phyloP scores from a whole-genome alignment of 2,888 invertebrate genomes.

The Pollenia griseotomentosa region DNA sequence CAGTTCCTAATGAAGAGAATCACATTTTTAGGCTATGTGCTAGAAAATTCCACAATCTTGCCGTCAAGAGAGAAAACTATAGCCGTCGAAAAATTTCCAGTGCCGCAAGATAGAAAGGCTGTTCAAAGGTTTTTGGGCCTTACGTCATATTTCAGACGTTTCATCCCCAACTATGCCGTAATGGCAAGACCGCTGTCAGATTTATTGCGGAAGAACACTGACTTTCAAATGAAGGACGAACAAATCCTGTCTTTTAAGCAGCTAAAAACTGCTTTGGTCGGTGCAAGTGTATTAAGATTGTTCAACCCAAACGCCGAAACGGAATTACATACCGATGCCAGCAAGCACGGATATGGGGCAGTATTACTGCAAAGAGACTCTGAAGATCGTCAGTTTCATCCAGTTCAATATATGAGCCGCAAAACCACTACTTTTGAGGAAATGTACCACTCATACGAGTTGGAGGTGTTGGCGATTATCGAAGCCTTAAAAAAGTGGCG shows the following conservation, averaged over 20 bases:
- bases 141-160: conserved; percentile 2
- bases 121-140: conserved; percentile 19
- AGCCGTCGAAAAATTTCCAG: background rate
- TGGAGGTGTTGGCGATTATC: conserved; percentile 75
- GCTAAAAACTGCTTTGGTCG: background rate
- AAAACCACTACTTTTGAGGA: conserved; percentile 58
- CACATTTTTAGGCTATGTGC: background rate
- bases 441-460: conserved; percentile 73
- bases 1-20: background rate
- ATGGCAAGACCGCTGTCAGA: conserved; percentile 1
- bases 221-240: background rate
- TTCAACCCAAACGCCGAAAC: conserved; percentile 33
- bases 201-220: background rate
- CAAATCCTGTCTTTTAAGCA: background rate
- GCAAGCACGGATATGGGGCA: conserved; percentile 67
- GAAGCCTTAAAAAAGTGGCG: conserved; percentile 65
- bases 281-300: background rate
- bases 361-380: conserved; percentile 63
- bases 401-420: conserved; percentile 67
- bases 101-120: background rate
- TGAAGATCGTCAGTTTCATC: conserved; percentile 63
- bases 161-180: background rate
- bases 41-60: background rate
- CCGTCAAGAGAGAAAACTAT: conserved; percentile 5
- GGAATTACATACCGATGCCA: conserved; percentile 63